These are phyloP conservation scores for Propsilocerus akamusi DNA, from an alignment of 1,140 invertebrate species.

Conservation along the genomic window DNA sequence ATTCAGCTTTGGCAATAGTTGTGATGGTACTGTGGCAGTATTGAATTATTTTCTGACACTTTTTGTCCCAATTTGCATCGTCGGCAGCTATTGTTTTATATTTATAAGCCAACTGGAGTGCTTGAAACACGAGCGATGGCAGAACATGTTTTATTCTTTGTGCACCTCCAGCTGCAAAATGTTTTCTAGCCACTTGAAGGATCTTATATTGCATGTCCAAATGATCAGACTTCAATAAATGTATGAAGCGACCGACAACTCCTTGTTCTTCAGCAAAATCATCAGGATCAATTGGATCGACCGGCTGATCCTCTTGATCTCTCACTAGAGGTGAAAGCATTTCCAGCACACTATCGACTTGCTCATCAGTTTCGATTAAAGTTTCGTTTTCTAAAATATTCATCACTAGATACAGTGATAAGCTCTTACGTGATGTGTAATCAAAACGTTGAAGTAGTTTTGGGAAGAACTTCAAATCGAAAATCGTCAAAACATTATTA, in stretches of 20 bases:
- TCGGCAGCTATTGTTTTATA: slow-evolving; percentile 61
- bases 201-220: slow-evolving; percentile 91
- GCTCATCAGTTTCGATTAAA: slow-evolving; percentile 66
- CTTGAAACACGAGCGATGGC: slow-evolving; percentile 92
- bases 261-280: slow-evolving; percentile 96
- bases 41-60: slow-evolving; percentile 95
- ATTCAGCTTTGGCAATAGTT: slow-evolving; percentile 80
- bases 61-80: slow-evolving; percentile 97
- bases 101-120: slow-evolving; percentile 73
- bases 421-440: slow-evolving; percentile 67
- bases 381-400: slow-evolving; percentile 48
- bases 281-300: slow-evolving; percentile 61
- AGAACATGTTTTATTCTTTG: slow-evolving; percentile 77
- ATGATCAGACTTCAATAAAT: slow-evolving; percentile 69
- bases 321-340: slow-evolving; percentile 73
- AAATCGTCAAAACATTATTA: slow-evolving; percentile 75
- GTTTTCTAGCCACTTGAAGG: slow-evolving; percentile 69
- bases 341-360: slow-evolving; percentile 58
- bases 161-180: slow-evolving; percentile 74
- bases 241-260: slow-evolving; percentile 72
- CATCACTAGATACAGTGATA: slow-evolving; percentile 61
- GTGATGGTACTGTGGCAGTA: slow-evolving; percentile 93
- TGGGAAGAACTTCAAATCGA: slow-evolving; percentile 67
- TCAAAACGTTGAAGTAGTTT: slow-evolving; percentile 77
- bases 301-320: slow-evolving; percentile 62